These are phyloP conservation scores for Todiramphus chloris DNA, from an alignment of 2,113 vertebrate genomes.

Conservation along the genomic window DNA sequence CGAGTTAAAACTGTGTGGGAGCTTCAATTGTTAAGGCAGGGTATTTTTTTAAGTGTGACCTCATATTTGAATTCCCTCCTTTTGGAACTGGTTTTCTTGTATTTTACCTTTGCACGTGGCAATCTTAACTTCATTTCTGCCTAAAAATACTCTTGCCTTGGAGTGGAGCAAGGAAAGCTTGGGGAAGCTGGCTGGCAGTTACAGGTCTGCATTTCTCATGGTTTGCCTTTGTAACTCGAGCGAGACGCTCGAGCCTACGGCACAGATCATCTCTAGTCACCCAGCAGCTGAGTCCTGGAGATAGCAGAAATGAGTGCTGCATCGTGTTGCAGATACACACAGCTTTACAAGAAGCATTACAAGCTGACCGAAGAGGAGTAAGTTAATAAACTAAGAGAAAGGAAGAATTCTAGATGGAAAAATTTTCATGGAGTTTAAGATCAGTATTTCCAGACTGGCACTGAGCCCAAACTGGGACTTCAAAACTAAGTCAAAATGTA, in stretches of 20 bases:
- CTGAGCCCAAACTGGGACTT: not conserved
- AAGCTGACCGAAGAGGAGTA: not conserved
- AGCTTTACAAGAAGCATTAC: not conserved
- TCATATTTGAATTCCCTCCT: not conserved
- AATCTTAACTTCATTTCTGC: not conserved
- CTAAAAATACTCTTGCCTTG: not conserved
- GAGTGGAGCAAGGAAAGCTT: not conserved
- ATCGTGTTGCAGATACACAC: not conserved
- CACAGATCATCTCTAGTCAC: not conserved
- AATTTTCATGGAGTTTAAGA: not conserved
- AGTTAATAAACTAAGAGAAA: not conserved
- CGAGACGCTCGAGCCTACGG: not conserved
- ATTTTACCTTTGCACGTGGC: not conserved
- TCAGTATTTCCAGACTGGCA: constrained; percentile 15
- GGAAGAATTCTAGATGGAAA: not conserved
- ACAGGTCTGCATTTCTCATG: not conserved
- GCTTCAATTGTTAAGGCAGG: not conserved
- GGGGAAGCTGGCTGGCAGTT: not conserved
- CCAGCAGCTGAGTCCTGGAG: not conserved
- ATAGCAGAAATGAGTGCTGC: not conserved
- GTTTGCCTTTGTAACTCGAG: not conserved
- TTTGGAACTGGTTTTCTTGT: not conserved
- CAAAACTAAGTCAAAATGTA: constrained; percentile 45
- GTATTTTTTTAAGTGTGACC: not conserved
- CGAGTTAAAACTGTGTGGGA: not conserved